These are phyloP conservation scores for Sisyra terminalis DNA, from an alignment of 2,888 invertebrate genomes.

Conservation along the genomic window DNA sequence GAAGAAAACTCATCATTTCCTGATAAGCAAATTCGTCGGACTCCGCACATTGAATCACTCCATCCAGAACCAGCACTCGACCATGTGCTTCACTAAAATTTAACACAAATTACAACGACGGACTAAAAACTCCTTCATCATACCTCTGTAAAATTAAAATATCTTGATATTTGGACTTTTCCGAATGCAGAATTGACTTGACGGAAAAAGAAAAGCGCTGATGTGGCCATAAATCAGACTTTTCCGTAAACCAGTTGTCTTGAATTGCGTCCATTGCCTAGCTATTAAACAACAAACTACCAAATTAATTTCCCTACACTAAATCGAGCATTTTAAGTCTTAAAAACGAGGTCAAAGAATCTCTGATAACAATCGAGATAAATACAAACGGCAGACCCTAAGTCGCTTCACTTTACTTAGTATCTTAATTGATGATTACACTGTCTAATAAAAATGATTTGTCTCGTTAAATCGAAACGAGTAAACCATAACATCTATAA, in stretches of 20 bases:
- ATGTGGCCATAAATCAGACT: constrained; percentile 81
- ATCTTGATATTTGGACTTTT: constrained; percentile 71
- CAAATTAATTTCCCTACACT: too few relatives aligned
- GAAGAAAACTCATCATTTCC: constrained; percentile 94
- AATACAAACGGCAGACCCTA: too few relatives aligned
- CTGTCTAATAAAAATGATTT: too few relatives aligned
- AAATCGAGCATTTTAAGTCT: too few relatives aligned
- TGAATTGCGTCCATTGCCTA: constrained; percentile 14
- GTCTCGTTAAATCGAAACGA: too few relatives aligned
- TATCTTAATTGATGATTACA: too few relatives aligned
- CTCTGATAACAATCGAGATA: too few relatives aligned
- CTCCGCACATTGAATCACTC: constrained; percentile 93
- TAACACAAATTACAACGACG: not conserved
- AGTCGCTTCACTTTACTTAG: too few relatives aligned
- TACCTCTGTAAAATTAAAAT: constrained; percentile 69
- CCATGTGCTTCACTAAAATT: constrained; percentile 57
- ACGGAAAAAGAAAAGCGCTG: constrained; percentile 77
- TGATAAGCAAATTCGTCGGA: constrained; percentile 95
- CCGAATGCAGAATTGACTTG: constrained; percentile 57
- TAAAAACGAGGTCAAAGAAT: too few relatives aligned
- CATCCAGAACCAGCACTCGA: constrained; percentile 76
- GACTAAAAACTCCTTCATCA: constrained; percentile 19
- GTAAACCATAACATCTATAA: too few relatives aligned
- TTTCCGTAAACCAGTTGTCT: constrained; percentile 87
- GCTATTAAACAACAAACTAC: not conserved